These are phyloP conservation scores for Trachelus iudaicus DNA, from an alignment of 2,888 invertebrate genomes.

Conservation along the genomic window DNA sequence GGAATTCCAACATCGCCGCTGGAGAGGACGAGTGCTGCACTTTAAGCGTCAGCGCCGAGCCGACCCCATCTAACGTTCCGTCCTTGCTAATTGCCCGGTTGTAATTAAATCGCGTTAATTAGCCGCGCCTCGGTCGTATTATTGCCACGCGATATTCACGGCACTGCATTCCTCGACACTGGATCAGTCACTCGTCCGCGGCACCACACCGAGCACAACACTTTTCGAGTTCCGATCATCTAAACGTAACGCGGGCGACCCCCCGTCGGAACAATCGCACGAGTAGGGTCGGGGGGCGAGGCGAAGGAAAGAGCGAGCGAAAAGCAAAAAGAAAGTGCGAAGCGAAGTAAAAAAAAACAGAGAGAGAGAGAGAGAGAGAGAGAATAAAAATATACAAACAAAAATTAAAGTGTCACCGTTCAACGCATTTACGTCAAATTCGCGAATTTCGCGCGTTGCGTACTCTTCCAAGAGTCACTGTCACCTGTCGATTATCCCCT, in stretches of 20 bases:
- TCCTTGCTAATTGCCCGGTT: conserved; percentile 12
- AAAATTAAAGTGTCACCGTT: neutral
- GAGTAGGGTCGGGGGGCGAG: neutral
- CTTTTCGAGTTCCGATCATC: neutral
- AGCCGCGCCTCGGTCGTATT: neutral
- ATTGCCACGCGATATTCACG: neutral
- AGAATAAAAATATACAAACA: neutral
- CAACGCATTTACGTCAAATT: neutral
- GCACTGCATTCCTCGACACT: neutral
- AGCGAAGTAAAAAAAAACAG: neutral
- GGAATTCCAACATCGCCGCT: neutral
- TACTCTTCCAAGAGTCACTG: neutral
- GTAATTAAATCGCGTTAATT: conserved; percentile 23
- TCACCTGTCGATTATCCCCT: neutral
- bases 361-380: too few species aligned
- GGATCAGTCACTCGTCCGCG: neutral
- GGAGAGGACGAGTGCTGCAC: neutral
- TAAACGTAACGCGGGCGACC: neutral
- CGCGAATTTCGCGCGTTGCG: neutral
- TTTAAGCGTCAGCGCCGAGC: neutral
- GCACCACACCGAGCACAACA: neutral
- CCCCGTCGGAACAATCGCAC: too few species aligned
- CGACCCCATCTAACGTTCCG: neutral
- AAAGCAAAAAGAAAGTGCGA: neutral
- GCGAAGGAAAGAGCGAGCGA: neutral